phyloP scores from a whole-genome alignment of 2,797 vertebrate species.

The Sparidentex hasta region DNA sequence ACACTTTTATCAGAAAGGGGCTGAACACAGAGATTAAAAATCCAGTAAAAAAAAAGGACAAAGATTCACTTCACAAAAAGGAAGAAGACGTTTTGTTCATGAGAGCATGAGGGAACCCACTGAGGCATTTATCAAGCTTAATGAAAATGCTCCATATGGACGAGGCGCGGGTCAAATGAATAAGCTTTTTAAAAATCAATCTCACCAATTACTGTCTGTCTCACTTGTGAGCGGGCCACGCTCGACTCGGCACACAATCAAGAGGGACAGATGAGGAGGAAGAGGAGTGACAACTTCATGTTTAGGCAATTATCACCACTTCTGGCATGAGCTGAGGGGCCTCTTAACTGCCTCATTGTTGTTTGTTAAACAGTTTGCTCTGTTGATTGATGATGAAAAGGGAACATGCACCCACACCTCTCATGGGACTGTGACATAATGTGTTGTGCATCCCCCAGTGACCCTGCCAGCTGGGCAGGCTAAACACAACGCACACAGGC shows the following conservation, averaged over 20 bases:
- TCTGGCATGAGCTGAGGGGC: slow-evolving; percentile 77
- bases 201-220: slow-evolving; percentile 81
- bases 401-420: slow-evolving; percentile 81
- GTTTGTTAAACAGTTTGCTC: slow-evolving; percentile 85
- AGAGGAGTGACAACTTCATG: slow-evolving; percentile 82
- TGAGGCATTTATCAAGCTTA: slow-evolving; percentile 69
- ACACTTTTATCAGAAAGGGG: not conserved
- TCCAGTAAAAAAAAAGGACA: not conserved
- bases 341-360: slow-evolving; percentile 82
- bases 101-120: slow-evolving; percentile 16
- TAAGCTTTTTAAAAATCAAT: slow-evolving; percentile 78
- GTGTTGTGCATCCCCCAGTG: slow-evolving; percentile 79
- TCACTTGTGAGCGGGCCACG: slow-evolving; percentile 77
- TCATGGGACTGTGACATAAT: slow-evolving; percentile 82
- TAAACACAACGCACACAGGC: slow-evolving; percentile 75
- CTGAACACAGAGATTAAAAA: slow-evolving; percentile 15
- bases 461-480: slow-evolving; percentile 82
- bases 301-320: slow-evolving; percentile 87
- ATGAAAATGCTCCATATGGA: slow-evolving; percentile 62
- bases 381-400: slow-evolving; percentile 85
- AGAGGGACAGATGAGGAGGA: slow-evolving; percentile 73
- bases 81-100: not conserved
- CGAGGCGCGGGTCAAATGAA: slow-evolving; percentile 84
- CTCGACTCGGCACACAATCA: slow-evolving; percentile 81
- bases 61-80: not conserved